These are phyloP conservation scores for Mya arenaria DNA, from an alignment of 1,140 invertebrate genomes.

Conservation along the genomic window DNA sequence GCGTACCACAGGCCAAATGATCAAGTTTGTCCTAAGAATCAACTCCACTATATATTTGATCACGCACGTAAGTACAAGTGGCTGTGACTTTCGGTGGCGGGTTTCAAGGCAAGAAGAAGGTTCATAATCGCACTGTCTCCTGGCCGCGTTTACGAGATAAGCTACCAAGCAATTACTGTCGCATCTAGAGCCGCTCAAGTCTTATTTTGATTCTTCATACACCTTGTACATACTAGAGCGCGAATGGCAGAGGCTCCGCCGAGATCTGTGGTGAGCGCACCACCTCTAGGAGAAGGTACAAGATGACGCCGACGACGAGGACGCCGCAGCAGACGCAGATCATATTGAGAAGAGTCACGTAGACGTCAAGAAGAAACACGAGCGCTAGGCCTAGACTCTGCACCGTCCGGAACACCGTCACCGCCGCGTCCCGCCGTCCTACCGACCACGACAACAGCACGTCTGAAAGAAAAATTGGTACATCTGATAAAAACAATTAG, in stretches of 20 bases:
- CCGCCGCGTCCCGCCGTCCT: slow-evolving; percentile 37
- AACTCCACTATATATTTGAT: too few species aligned
- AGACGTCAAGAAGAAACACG: slow-evolving; percentile 55
- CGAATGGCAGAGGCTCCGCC: slow-evolving; percentile 37
- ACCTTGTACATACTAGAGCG: too few species aligned
- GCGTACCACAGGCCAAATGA: too few species aligned
- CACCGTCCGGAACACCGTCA: slow-evolving; percentile 39
- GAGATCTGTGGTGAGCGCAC: slow-evolving; percentile 33
- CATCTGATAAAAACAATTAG: neutral
- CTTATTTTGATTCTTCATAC: too few species aligned
- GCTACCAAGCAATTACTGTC: too few species aligned
- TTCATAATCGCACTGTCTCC: too few species aligned
- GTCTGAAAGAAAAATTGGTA: slow-evolving; percentile 35
- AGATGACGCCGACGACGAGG: slow-evolving; percentile 49
- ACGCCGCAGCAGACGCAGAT: slow-evolving; percentile 45
- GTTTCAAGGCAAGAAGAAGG: too few species aligned
- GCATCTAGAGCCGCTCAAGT: too few species aligned
- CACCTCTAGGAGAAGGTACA: slow-evolving; percentile 50
- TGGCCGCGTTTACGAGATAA: too few species aligned
- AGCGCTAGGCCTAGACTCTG: slow-evolving; percentile 51
- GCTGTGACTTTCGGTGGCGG: too few species aligned
- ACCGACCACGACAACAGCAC: slow-evolving; percentile 39
- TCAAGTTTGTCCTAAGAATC: too few species aligned
- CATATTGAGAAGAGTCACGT: slow-evolving; percentile 24
- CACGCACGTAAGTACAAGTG: too few species aligned